Evolutionary conservation across 2,113 vertebrate genomes (phyloP).

Genomic region (Podarcis raffonei): DNA sequence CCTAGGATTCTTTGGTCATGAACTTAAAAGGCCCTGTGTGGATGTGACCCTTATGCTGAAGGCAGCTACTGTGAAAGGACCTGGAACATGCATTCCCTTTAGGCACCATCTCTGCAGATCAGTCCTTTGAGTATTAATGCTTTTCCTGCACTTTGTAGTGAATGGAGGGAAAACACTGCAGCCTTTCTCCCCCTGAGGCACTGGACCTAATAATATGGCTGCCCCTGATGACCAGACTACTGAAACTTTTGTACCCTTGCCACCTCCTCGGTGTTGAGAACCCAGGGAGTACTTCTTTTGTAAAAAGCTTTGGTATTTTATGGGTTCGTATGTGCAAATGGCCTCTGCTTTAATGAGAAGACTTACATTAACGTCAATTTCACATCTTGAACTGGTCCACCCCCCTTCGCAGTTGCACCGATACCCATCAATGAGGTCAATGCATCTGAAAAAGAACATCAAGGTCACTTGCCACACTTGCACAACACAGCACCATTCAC

Average conservation of each 20-base stretch:
- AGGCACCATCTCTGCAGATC: not conserved
- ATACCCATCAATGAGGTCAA: constrained; percentile 74
- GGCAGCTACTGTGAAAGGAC: too few species aligned
- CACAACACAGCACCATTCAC: not conserved
- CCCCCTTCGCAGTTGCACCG: constrained; percentile 78
- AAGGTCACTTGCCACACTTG: not conserved
- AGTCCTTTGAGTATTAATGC: not conserved
- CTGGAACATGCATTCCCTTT: not conserved
- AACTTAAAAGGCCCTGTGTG: too few species aligned
- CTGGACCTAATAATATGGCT: not conserved
- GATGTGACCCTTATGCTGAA: too few species aligned
- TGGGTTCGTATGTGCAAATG: not conserved
- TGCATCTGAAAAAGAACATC: constrained; percentile 76
- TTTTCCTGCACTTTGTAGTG: not conserved
- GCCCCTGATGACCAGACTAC: not conserved
- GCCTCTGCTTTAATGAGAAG: constrained; percentile 26
- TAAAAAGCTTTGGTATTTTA: not conserved
- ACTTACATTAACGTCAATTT: constrained; percentile 84
- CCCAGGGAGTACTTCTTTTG: not conserved
- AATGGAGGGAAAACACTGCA: not conserved
- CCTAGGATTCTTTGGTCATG: too few species aligned
- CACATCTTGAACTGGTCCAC: constrained; percentile 80
- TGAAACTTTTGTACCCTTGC: not conserved
- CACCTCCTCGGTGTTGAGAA: not conserved
- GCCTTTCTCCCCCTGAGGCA: not conserved